Evolutionary conservation across 2,888 invertebrate species (phyloP).

Genomic region (Eurois occulta): DNA sequence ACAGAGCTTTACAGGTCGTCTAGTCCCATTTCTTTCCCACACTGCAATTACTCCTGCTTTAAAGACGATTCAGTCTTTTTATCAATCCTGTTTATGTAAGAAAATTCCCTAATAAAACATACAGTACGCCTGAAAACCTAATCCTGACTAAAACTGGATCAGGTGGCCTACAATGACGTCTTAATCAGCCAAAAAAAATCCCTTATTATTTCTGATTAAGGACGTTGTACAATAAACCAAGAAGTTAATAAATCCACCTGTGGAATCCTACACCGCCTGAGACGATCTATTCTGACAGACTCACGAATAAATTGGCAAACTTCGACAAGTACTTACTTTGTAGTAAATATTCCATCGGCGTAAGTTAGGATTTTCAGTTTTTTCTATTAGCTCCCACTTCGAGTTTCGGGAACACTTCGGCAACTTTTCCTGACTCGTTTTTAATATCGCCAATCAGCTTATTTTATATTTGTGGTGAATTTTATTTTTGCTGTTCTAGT

Average conservation of each 20-base stretch:
- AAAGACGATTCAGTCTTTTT: too few relatives aligned
- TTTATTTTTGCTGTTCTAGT: background rate
- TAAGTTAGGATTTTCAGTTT: conserved; percentile 29
- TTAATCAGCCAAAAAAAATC: too few relatives aligned
- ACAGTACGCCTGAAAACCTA: too few relatives aligned
- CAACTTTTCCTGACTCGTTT: conserved; percentile 35
- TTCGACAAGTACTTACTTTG: conserved; percentile 1
- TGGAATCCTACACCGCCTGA: background rate
- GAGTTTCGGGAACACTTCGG: conserved; percentile 6
- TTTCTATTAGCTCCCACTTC: conserved; percentile 17
- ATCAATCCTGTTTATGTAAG: too few relatives aligned
- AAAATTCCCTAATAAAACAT: too few relatives aligned
- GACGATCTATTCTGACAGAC: background rate
- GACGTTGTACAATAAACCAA: background rate
- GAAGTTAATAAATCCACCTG: background rate
- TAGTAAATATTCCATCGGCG: conserved; percentile 12
- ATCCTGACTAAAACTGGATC: too few relatives aligned
- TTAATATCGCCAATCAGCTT: conserved; percentile 18
- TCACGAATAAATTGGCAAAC: conserved; percentile 24
- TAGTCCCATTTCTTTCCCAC: too few relatives aligned
- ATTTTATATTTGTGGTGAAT: conserved; percentile 5
- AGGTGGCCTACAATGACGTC: too few relatives aligned
- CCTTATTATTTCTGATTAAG: conserved; percentile 4
- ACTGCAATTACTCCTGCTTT: too few relatives aligned
- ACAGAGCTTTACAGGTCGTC: too few relatives aligned